Conservation (phyloP, 1,140 invertebrate species). For the Microplitis demolitor region DNA sequence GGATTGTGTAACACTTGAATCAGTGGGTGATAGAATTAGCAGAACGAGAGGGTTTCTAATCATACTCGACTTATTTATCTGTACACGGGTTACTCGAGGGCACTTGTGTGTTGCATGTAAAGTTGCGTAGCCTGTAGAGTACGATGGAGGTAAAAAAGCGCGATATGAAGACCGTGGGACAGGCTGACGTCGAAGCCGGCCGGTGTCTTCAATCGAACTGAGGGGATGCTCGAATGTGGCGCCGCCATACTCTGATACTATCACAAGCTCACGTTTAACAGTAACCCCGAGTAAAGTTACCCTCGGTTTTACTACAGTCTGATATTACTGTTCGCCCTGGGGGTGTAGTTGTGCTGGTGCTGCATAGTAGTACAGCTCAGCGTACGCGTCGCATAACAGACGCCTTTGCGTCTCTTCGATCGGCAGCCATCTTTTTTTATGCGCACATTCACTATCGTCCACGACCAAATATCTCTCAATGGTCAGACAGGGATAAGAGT, state of each 20-base stretch:
- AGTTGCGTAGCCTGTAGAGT: too few relatives aligned
- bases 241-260: conserved; percentile 35
- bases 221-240: conserved; percentile 54
- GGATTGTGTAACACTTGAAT: too few relatives aligned
- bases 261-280: not conserved
- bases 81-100: too few relatives aligned
- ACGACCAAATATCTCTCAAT: too few relatives aligned
- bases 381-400: conserved; percentile 16
- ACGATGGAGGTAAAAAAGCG: conserved; percentile 17
- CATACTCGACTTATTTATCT: too few relatives aligned
- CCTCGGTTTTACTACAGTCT: not conserved
- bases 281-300: not conserved
- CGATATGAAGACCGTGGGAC: conserved; percentile 23
- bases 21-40: too few relatives aligned
- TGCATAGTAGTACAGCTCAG: not conserved
- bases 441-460: conserved; percentile 36
- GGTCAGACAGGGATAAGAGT: conserved; percentile 29
- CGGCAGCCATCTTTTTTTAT: conserved; percentile 44
- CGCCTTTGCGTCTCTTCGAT: conserved; percentile 35
- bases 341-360: too few relatives aligned
- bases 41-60: too few relatives aligned
- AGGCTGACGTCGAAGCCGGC: conserved; percentile 46
- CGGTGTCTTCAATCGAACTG: conserved; percentile 61
- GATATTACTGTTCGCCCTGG: too few relatives aligned
- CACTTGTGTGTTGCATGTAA: too few relatives aligned